Evolutionary conservation across 2,113 vertebrate genomes (phyloP).

Genomic region (Pimephales promelas): DNA sequence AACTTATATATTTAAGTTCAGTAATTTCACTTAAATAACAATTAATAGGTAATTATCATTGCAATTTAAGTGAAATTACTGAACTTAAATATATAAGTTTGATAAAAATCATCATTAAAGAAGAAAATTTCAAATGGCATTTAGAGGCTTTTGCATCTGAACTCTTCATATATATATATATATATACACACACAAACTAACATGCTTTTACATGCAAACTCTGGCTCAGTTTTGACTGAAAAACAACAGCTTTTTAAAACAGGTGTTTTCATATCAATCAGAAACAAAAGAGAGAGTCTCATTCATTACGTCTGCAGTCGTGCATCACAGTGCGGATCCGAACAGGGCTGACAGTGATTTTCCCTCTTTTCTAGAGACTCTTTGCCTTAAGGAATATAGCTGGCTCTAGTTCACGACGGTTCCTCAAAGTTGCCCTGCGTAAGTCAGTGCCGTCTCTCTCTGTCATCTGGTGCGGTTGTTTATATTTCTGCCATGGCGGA

Average conservation of each 20-base stretch:
- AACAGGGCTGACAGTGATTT: slow-evolving; percentile 7
- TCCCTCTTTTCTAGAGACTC: slow-evolving; percentile 15
- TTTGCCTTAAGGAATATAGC: slow-evolving; percentile 24
- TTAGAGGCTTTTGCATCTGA: too few species aligned
- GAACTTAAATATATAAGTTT: too few species aligned
- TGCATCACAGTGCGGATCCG: background rate
- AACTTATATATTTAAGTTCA: too few species aligned
- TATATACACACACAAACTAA: background rate
- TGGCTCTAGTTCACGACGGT: slow-evolving; percentile 2
- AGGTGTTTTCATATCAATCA: background rate
- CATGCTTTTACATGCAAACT: background rate
- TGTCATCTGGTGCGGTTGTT: slow-evolving; percentile 62
- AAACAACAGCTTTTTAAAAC: slow-evolving; percentile 44
- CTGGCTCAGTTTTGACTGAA: slow-evolving; percentile 25
- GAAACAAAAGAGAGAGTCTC: background rate
- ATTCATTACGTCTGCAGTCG: slow-evolving; percentile 13
- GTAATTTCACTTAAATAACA: too few species aligned
- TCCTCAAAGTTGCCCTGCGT: slow-evolving; percentile 26
- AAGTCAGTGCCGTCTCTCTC: slow-evolving; percentile 22
- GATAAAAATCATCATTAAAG: too few species aligned
- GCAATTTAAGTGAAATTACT: too few species aligned
- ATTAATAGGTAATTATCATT: too few species aligned
- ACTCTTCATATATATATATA: background rate
- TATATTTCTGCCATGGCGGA: slow-evolving; percentile 63
- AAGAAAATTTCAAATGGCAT: too few species aligned